These are phyloP conservation scores for Criorhina ranunculi DNA, from an alignment of 2,888 invertebrate genomes.

Conservation along the genomic window DNA sequence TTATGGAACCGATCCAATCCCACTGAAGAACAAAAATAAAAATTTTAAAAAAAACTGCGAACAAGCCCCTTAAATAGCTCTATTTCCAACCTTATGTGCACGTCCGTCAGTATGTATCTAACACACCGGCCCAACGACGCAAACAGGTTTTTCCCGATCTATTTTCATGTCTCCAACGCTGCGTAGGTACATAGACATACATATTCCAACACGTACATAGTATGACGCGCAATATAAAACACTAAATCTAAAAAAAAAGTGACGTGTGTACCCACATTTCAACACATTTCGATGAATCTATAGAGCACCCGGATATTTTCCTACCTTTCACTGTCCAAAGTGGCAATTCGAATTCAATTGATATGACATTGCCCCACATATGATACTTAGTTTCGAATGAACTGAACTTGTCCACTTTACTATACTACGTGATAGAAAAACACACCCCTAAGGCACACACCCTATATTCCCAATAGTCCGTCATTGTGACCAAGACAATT, in stretches of 20 bases:
- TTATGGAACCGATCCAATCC: not conserved
- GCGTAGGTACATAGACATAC: no score
- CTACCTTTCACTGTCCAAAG: not conserved
- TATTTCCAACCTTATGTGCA: not conserved
- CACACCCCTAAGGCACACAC: conserved; percentile 53
- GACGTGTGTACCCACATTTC: not conserved
- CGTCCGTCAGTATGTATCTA: not conserved
- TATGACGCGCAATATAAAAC: conserved; percentile 1
- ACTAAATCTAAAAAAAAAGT: not conserved
- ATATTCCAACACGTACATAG: not conserved
- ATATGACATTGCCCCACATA: conserved; percentile 33
- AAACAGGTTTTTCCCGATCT: conserved; percentile 30
- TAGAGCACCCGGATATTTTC: not conserved
- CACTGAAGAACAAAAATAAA: conserved; percentile 4
- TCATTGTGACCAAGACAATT: not conserved
- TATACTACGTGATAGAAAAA: not conserved
- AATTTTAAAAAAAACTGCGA: not conserved
- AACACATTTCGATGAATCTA: not conserved
- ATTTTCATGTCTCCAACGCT: conserved; percentile 8
- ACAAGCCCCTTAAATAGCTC: conserved; percentile 26
- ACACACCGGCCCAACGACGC: not conserved
- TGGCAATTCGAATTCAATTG: conserved; percentile 21
- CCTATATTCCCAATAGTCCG: not conserved
- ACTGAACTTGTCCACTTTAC: not conserved
- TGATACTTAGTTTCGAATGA: not conserved